Percentiles rank a stretch among this genome's conserved stretches.
Conservation (phyloP, 2,888 invertebrate genomes). For the Erebia ligea region DNA sequence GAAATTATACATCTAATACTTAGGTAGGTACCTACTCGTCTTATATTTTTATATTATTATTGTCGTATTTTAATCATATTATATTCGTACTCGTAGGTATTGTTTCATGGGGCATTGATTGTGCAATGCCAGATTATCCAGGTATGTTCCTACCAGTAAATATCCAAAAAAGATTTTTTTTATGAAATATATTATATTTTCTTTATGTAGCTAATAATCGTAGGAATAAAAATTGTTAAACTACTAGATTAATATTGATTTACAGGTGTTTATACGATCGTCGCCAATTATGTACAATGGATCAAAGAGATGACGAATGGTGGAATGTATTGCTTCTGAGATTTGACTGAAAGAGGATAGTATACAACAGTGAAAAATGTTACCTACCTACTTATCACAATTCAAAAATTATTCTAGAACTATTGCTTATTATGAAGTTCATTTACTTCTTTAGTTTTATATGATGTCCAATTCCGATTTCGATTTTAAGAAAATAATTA, state of each 20-base stretch:
- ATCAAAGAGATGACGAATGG: slow-evolving; percentile 69
- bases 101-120: slow-evolving; percentile 87
- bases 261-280: slow-evolving; percentile 84
- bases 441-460: too few species aligned
- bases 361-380: too few species aligned
- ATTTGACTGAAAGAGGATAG: not conserved
- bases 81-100: slow-evolving; percentile 73
- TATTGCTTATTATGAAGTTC: too few species aligned
- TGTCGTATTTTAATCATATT: not conserved
- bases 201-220: not conserved
- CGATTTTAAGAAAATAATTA: too few species aligned
- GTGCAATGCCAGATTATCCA: slow-evolving; percentile 83
- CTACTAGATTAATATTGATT: slow-evolving; percentile 29
- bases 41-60: not conserved
- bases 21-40: not conserved
- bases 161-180: not conserved
- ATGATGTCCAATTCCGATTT: too few species aligned
- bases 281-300: slow-evolving; percentile 80
- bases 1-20: not conserved
- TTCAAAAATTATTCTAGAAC: too few species aligned
- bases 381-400: too few species aligned
- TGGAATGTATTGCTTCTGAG: slow-evolving; percentile 71
- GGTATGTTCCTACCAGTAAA: slow-evolving; percentile 54
- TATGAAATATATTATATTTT: not conserved
- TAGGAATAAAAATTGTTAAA: not conserved